phyloP scores from a whole-genome alignment of 2,888 invertebrate genomes.

The Apamea epomidion region DNA sequence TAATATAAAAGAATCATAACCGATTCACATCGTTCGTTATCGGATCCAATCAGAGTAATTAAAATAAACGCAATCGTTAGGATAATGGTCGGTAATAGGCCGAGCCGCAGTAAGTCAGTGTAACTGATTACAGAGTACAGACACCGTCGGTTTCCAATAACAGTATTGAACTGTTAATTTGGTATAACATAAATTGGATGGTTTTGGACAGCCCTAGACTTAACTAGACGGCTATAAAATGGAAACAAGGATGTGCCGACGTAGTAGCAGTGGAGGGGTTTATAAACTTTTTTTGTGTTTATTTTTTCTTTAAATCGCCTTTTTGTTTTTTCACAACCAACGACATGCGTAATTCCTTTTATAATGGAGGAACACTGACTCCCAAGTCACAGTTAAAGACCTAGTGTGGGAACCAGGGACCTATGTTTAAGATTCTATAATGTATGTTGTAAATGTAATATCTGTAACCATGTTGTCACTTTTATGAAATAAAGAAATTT shows the following conservation, averaged over 20 bases:
- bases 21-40: constrained; percentile 70
- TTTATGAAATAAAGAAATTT: too few species aligned
- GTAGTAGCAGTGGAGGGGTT: not conserved
- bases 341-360: too few species aligned
- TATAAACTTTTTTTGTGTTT: not conserved
- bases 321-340: too few species aligned
- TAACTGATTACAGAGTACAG: constrained; percentile 69
- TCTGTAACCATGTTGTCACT: too few species aligned
- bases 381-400: too few species aligned
- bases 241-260: constrained; percentile 26
- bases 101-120: constrained; percentile 58
- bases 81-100: constrained; percentile 73
- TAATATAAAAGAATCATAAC: constrained; percentile 62
- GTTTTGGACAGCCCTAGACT: constrained; percentile 50
- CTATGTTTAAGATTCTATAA: too few species aligned
- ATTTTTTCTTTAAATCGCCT: too few species aligned
- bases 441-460: too few species aligned
- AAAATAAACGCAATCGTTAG: constrained; percentile 76
- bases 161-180: constrained; percentile 65
- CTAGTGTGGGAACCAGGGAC: too few species aligned
- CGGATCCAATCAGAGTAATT: constrained; percentile 72
- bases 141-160: constrained; percentile 68
- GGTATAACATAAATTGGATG: constrained; percentile 60
- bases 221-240: constrained; percentile 46
- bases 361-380: too few species aligned